Evolutionary conservation across 2,113 vertebrate genomes (phyloP).

Genomic region (Stercorarius parasiticus): DNA sequence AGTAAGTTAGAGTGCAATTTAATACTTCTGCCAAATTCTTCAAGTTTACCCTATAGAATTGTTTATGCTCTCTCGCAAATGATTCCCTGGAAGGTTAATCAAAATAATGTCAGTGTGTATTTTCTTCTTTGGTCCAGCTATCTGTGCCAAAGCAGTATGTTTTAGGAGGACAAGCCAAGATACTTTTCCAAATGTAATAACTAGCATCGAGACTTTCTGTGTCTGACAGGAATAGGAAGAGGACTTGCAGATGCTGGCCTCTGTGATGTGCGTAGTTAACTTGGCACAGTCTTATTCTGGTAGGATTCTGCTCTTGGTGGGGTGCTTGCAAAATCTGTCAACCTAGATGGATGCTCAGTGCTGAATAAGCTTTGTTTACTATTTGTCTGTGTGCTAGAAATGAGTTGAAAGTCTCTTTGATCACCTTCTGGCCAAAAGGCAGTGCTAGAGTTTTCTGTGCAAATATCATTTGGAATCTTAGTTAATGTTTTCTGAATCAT

Average conservation of each 20-base stretch:
- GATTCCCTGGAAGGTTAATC: neutral
- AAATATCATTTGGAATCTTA: neutral
- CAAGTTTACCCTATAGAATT: neutral
- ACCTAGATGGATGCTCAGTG: neutral
- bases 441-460: neutral
- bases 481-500: neutral
- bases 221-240: neutral
- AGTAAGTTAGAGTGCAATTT: neutral
- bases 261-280: neutral
- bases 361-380: constrained; percentile 41
- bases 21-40: neutral
- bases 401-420: neutral
- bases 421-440: neutral
- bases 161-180: neutral
- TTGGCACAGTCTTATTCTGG: neutral
- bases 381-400: neutral
- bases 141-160: neutral
- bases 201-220: neutral
- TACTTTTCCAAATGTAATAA: neutral
- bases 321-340: neutral
- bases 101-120: neutral
- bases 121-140: neutral
- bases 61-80: neutral
- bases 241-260: neutral
- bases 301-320: neutral